A percentile compares a stretch with the other conserved stretches of the same genome.
Evolutionary conservation across 2,797 vertebrate species (phyloP).

Genomic region (Gymnopithys bicolor): DNA sequence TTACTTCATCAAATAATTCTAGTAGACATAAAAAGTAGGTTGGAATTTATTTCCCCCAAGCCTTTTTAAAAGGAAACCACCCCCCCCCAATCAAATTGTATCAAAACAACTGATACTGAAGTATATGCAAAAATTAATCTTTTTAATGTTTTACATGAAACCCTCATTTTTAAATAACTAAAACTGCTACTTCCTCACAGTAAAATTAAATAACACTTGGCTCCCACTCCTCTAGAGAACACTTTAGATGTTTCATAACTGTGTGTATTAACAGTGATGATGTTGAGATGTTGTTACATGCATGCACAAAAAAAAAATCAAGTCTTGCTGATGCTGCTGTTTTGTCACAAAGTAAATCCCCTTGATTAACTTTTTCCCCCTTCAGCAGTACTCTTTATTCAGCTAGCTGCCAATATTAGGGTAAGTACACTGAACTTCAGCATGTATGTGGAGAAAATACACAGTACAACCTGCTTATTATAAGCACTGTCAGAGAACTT

Average conservation of each 20-base stretch:
- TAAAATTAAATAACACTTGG: neutral
- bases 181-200: neutral
- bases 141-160: neutral
- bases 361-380: neutral
- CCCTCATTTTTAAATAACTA: neutral
- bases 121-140: neutral
- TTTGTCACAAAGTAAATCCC: neutral
- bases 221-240: neutral
- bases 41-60: neutral
- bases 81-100: neutral
- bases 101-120: constrained; percentile 19
- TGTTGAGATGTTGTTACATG: neutral
- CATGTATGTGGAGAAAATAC: neutral
- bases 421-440: neutral
- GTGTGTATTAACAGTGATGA: neutral
- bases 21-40: neutral
- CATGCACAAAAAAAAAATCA: neutral
- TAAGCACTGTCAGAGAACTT: neutral
- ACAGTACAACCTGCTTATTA: neutral
- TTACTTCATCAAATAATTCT: neutral
- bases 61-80: constrained; percentile 20
- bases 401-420: neutral
- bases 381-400: constrained; percentile 26
- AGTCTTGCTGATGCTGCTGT: neutral
- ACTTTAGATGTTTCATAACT: neutral